phyloP scores from a whole-genome alignment of 1,140 invertebrate genomes.

The Physella acuta region DNA sequence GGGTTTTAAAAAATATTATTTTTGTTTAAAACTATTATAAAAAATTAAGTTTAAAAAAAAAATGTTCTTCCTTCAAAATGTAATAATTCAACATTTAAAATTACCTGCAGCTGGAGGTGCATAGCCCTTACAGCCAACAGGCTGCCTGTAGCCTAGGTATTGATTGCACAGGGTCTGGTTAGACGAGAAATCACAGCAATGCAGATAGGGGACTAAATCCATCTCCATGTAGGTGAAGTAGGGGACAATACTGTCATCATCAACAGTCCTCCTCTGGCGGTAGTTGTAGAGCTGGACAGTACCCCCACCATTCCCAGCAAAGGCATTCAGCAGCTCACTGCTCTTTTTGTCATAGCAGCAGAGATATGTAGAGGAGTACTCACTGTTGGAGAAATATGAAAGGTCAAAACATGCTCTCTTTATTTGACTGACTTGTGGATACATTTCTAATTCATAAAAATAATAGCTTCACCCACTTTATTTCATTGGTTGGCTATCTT shows the following conservation, averaged over 20 bases:
- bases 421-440: no score
- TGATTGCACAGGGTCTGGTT: slow-evolving; percentile 32
- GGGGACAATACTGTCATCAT: slow-evolving; percentile 33
- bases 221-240: slow-evolving; percentile 46
- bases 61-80: not conserved
- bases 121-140: slow-evolving; percentile 43
- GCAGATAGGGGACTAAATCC: slow-evolving; percentile 43
- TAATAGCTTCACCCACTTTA: no score
- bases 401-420: no score
- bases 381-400: no score
- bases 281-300: slow-evolving; percentile 41
- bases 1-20: no score
- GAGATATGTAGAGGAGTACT: slow-evolving; percentile 16
- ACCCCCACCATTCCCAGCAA: slow-evolving; percentile 38
- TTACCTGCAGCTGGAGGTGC: slow-evolving; percentile 45
- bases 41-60: not conserved
- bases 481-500: no score
- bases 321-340: slow-evolving; percentile 42
- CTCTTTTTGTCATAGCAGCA: slow-evolving; percentile 44
- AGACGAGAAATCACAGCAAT: slow-evolving; percentile 47
- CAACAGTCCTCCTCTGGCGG: not conserved
- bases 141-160: slow-evolving; percentile 33
- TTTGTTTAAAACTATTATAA: no score
- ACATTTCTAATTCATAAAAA: no score
- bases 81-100: not conserved